phyloP scores from a whole-genome alignment of 2,888 invertebrate genomes.

The Tachina grossa region DNA sequence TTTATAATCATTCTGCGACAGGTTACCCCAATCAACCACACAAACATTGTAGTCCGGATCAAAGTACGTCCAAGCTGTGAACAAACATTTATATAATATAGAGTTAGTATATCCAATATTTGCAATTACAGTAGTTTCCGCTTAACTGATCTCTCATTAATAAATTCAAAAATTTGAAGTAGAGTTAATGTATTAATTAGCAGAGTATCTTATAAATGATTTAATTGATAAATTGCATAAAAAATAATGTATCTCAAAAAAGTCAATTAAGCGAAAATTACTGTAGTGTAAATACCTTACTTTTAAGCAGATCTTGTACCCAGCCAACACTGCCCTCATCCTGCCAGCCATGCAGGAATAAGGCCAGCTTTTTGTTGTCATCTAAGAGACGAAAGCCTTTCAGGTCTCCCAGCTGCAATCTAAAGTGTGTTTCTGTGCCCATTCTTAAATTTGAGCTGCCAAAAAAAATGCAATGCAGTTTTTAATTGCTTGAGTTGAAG shows the following conservation, averaged over 20 bases:
- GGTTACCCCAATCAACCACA: slow-evolving; percentile 81
- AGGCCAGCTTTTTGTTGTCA: slow-evolving; percentile 76
- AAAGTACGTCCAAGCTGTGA: slow-evolving; percentile 79
- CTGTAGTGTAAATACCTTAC: slow-evolving; percentile 73
- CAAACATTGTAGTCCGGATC: slow-evolving; percentile 79
- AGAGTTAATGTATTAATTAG: too few relatives aligned
- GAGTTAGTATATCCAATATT: background rate
- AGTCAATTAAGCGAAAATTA: background rate
- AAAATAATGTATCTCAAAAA: too few relatives aligned
- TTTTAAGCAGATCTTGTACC: slow-evolving; percentile 78
- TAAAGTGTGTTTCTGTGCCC: slow-evolving; percentile 76
- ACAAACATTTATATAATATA: background rate
- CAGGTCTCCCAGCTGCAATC: slow-evolving; percentile 78
- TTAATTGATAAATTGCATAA: too few relatives aligned
- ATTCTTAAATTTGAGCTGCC: slow-evolving; percentile 74
- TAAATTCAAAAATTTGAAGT: too few relatives aligned
- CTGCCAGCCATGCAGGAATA: slow-evolving; percentile 82
- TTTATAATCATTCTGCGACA: slow-evolving; percentile 80
- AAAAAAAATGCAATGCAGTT: slow-evolving; percentile 7
- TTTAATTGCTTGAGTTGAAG: background rate
- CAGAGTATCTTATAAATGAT: too few relatives aligned
- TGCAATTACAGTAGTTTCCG: too few relatives aligned
- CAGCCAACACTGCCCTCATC: slow-evolving; percentile 80
- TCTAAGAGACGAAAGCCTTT: slow-evolving; percentile 77
- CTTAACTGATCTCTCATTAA: too few relatives aligned